Conservation (phyloP, 2,888 invertebrate species). For the Drosophila glabriapex region DNA sequence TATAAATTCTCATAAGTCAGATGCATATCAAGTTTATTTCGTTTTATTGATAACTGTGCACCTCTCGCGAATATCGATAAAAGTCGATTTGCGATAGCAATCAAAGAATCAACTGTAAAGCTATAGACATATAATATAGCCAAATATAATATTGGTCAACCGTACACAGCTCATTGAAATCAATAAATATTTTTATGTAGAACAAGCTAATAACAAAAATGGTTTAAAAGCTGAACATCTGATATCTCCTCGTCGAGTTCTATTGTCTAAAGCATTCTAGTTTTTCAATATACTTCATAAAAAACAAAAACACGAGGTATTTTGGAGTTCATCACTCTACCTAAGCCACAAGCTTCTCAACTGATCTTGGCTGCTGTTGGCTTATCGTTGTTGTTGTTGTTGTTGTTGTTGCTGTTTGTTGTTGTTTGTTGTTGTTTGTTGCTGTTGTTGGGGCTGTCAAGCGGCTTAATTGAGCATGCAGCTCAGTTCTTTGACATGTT, state of each 20-base stretch:
- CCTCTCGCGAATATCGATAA: too few species aligned
- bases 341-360: background rate
- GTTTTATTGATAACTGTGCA: too few species aligned
- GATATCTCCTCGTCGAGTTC: background rate
- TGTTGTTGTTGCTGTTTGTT: slow-evolving; percentile 14
- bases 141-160: too few species aligned
- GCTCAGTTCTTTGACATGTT: slow-evolving; percentile 73
- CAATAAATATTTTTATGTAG: too few species aligned
- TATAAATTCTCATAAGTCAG: too few species aligned
- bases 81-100: too few species aligned
- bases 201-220: background rate
- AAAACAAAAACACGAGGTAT: slow-evolving; percentile 3
- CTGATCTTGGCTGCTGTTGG: slow-evolving; percentile 49
- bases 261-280: background rate
- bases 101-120: too few species aligned
- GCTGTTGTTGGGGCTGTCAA: slow-evolving; percentile 45
- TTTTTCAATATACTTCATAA: background rate
- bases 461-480: slow-evolving; percentile 77
- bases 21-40: too few species aligned
- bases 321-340: slow-evolving; percentile 6
- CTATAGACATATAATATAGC: too few species aligned
- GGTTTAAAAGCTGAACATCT: background rate
- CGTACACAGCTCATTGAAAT: too few species aligned
- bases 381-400: slow-evolving; percentile 16
- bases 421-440: slow-evolving; percentile 10